Percentiles rank a stretch among this genome's conserved stretches.
Evolutionary conservation across 1,140 invertebrate genomes (phyloP).

Genomic region (Drosophila arizonae): DNA sequence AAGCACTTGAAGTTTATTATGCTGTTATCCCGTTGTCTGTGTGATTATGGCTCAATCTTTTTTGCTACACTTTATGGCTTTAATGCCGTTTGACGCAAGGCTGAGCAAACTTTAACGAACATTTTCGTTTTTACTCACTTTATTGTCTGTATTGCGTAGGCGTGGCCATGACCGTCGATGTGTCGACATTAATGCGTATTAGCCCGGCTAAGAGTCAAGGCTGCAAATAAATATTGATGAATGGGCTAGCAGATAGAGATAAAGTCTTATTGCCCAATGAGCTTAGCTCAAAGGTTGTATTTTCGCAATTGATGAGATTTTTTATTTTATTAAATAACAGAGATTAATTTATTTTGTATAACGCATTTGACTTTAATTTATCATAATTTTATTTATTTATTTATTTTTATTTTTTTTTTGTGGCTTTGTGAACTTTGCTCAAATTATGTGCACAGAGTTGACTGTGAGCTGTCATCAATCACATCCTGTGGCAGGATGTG

Average conservation of each 20-base stretch:
- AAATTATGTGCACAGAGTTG: too few species aligned
- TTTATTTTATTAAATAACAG: too few species aligned
- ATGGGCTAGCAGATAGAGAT: neutral
- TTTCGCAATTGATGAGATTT: too few species aligned
- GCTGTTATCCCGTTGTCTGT: conserved; percentile 29
- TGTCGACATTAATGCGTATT: conserved; percentile 16
- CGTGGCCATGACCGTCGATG: neutral
- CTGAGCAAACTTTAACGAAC: conserved; percentile 12
- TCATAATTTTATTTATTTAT: too few species aligned
- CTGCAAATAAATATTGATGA: neutral
- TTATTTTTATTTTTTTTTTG: too few species aligned
- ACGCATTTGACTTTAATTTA: too few species aligned
- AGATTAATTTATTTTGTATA: too few species aligned
- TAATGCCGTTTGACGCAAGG: conserved; percentile 18
- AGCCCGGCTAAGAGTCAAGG: neutral
- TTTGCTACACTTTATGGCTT: conserved; percentile 9
- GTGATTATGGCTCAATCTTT: conserved; percentile 17
- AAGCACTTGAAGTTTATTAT: conserved; percentile 25
- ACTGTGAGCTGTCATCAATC: too few species aligned
- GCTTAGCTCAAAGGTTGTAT: neutral
- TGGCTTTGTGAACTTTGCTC: too few species aligned
- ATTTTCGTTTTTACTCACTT: conserved; percentile 3
- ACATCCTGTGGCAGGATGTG: neutral
- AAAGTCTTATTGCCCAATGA: neutral
- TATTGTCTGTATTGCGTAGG: neutral